These are phyloP conservation scores for Chloroceryle amazona DNA, from an alignment of 2,797 vertebrate genomes.

Conservation along the genomic window DNA sequence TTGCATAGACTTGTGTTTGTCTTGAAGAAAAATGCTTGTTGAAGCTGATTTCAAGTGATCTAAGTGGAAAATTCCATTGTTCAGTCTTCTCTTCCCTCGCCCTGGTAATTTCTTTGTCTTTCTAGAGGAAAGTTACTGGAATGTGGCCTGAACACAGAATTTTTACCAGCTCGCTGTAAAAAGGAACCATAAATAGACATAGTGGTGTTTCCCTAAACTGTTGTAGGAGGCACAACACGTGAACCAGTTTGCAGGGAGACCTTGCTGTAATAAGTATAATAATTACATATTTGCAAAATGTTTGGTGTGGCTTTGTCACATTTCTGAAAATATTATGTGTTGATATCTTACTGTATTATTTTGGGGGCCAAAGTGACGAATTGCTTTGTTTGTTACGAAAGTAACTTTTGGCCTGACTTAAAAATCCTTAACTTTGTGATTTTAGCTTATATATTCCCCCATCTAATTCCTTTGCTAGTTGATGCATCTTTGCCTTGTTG, in stretches of 20 bases:
- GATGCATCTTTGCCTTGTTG: background rate
- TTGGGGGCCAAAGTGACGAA: background rate
- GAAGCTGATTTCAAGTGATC: conserved; percentile 25
- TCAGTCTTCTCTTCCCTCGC: background rate
- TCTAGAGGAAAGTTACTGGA: conserved; percentile 38
- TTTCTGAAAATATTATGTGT: background rate
- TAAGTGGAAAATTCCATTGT: conserved; percentile 59
- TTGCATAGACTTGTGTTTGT: conserved; percentile 31
- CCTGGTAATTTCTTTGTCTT: background rate
- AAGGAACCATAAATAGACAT: background rate
- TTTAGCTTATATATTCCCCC: background rate
- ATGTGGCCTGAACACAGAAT: background rate
- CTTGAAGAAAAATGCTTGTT: conserved; percentile 19
- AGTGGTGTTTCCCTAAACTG: background rate
- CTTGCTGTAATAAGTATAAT: background rate
- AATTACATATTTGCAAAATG: background rate
- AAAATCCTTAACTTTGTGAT: background rate
- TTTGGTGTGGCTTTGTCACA: background rate
- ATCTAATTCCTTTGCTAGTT: background rate
- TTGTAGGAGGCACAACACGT: background rate
- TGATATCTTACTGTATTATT: background rate
- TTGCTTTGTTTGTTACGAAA: background rate
- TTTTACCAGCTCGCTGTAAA: background rate
- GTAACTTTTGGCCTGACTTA: background rate
- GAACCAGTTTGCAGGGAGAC: background rate